phyloP scores from a whole-genome alignment of 2,888 invertebrate species.

The Deroplatys truncata region DNA sequence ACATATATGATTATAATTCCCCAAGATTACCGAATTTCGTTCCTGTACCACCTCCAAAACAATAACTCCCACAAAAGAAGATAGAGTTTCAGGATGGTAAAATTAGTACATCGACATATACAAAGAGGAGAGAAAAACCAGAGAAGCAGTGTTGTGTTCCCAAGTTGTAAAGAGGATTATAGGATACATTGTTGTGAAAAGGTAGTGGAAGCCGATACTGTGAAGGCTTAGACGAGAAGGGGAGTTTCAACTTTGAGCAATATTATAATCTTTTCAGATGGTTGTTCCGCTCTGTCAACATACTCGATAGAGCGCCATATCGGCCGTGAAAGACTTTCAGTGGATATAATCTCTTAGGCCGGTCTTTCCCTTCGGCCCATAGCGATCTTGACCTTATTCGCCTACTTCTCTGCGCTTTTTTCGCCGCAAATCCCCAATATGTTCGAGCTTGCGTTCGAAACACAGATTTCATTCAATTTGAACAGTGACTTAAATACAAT shows the following conservation, averaged over 20 bases:
- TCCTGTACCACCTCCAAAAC: background rate
- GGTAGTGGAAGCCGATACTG: background rate
- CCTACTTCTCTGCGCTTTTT: no score
- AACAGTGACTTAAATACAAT: no score
- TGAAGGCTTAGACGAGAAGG: background rate
- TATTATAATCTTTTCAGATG: background rate
- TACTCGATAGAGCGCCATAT: background rate
- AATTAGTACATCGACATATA: background rate
- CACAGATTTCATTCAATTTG: no score
- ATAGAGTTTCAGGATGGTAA: background rate
- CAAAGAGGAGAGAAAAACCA: background rate
- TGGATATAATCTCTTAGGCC: background rate
- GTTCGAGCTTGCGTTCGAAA: no score
- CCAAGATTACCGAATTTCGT: no score
- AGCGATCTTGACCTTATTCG: no score
- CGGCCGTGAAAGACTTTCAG: background rate
- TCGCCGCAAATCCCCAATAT: no score
- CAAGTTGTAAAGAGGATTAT: background rate
- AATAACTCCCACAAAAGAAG: background rate
- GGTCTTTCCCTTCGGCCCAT: no score
- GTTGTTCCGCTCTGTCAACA: background rate
- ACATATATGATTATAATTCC: accelerated
- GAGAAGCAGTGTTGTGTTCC: background rate
- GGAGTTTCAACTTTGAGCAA: background rate
- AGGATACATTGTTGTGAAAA: background rate